Evolutionary conservation across 30 jellyfish, hydroid and myxozoan genomes (phyloP), one percentile per base, ranked within the genome.

Genomic region (Clytia hemisphaerica): DNA sequence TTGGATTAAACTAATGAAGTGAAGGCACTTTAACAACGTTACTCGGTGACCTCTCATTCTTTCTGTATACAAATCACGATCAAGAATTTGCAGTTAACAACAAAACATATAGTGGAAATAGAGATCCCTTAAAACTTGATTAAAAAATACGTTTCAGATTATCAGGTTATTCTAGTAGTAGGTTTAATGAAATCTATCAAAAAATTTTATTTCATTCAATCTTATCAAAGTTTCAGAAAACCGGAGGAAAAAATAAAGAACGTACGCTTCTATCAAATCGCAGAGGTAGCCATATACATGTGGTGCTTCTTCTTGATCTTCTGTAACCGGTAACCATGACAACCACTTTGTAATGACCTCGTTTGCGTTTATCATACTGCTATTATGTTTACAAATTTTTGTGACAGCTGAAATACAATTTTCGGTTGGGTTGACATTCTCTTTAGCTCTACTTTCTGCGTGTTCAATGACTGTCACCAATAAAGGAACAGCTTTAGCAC

Each of bases 291-390:
- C 98, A 71, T 90, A 90, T 35, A 90, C 98, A 50, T 82, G 95
- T 10, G 98, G 98, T 30, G 98, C 98, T 37, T 90, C 98, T 68
- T 90, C 98, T 2, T 66, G 79, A 67, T 90, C 98, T 60, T 76
- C 93, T 22, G 95, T 90, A 18, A 90, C 81, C 28, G 98, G 98
- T 37, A 90, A 58, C 98, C 98, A 90, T 34, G 98, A 26, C 71
- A 90, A 66, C 98, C 98, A 90, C 29, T 88, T 71, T 18, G 98
- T 95, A 27, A 90, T 60, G 32, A 90, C 44, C 14, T 76, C 95
- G 31, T 71, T 65, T n/a, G 82, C 79, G 75, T 90, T 77, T 31
- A 90, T 44, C 18, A 42, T 57, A 16, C 63, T 83, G 34, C 85
- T 21, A 58, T 82, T 84, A 61, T 82, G 74, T 65, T 90, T 90